Conservation (phyloP, 2,888 invertebrate species). For the Nephrotoma appendiculata region DNA sequence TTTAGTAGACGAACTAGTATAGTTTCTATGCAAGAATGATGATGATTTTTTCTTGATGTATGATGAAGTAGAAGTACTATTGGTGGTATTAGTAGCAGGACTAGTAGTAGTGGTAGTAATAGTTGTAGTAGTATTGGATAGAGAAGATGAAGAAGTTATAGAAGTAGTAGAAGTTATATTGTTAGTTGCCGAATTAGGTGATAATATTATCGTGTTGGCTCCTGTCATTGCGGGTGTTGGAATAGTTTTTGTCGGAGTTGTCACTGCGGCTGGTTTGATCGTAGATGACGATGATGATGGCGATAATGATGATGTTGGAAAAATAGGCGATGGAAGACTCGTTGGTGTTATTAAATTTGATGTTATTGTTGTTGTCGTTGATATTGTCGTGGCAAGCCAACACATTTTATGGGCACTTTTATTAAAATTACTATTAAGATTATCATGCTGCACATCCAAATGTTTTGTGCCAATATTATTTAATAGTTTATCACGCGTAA, state of each 20-base stretch:
- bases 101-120: constrained; percentile 11
- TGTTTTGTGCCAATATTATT: neutral
- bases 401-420: neutral
- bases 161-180: neutral
- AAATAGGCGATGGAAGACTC: neutral
- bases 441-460: neutral
- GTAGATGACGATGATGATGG: neutral
- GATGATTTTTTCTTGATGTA: constrained; percentile 26
- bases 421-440: neutral
- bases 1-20: constrained; percentile 11
- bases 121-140: constrained; percentile 14
- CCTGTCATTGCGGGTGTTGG: constrained; percentile 8
- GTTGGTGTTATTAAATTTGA: neutral
- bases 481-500: neutral
- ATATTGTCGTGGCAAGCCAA: neutral
- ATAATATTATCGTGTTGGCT: constrained; percentile 5
- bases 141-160: constrained; percentile 6
- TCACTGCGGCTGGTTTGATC: constrained; percentile 8
- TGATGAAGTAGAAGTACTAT: constrained; percentile 17
- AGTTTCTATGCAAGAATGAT: constrained; percentile 25
- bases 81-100: constrained; percentile 8
- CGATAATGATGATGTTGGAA: neutral
- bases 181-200: neutral
- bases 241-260: constrained; percentile 11
- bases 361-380: neutral